These are phyloP conservation scores for Neopipo cinnamomea DNA, from an alignment of 2,113 vertebrate genomes.

Conservation along the genomic window DNA sequence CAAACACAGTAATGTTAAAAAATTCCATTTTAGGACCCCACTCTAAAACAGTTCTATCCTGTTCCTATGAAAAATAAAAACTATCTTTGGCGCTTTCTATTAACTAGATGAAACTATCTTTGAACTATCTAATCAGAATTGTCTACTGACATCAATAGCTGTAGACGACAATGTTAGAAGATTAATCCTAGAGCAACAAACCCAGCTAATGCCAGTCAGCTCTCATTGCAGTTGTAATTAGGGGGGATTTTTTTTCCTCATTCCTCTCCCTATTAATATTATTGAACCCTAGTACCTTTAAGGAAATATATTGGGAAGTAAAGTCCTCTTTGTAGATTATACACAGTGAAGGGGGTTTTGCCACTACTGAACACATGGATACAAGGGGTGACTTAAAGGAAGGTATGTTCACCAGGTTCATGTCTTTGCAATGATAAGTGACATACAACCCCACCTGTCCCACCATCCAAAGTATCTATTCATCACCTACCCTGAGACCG, in stretches of 20 bases:
- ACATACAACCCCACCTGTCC: background rate
- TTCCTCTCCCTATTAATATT: background rate
- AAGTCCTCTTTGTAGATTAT: background rate
- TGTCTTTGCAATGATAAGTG: background rate
- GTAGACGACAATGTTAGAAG: background rate
- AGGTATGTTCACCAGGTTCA: background rate
- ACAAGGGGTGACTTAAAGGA: background rate
- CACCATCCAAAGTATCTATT: background rate
- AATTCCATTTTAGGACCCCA: background rate
- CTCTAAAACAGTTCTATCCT: background rate
- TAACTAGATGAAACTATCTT: background rate
- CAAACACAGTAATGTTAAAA: background rate
- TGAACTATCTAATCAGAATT: background rate
- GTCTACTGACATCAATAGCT: background rate
- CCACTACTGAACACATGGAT: background rate
- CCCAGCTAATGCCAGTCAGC: background rate
- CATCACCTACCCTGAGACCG: background rate
- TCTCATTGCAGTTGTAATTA: background rate
- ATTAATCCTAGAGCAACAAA: background rate
- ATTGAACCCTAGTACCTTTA: background rate
- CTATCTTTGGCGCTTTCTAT: background rate
- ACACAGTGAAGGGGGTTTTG: background rate
- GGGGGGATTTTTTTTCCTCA: background rate
- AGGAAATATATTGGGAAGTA: background rate
- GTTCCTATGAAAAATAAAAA: background rate